Evolutionary conservation across 1,140 invertebrate species (phyloP), one percentile per base, ranked within the genome.

Genomic region (Maconellicoccus hirsutus): DNA sequence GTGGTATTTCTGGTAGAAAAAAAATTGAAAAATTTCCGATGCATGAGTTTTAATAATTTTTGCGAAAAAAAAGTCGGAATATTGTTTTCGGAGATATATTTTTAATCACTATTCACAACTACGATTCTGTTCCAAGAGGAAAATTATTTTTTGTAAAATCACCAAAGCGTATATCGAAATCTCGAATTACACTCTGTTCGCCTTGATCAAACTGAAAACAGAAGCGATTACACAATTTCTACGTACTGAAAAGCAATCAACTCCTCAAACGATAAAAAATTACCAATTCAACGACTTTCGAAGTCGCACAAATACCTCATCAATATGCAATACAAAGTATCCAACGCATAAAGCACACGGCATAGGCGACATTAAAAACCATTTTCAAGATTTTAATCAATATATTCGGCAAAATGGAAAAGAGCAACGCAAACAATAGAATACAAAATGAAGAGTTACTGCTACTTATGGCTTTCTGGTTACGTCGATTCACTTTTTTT

Each of bases 361-460:
- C 16, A 19, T 16, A 52, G 42, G n/a, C 42, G 16, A 52, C 42
- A 52, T 52, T 52, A 52, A 52, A 52, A 52, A 52, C 42, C 42
- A 52, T 52, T 52, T 52, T 52, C 42, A 52, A 52, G 42, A 52
- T 52, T 52, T 52, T 52, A 52, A 52, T 52, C 42, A 52, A 52
- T 52, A 52, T 52, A 52, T 52, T 52, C 42, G 42, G n/a, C 42
- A 19, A 52, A 52, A 52, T 52, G 42, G 42, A 52, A 52, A 52
- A 52, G 42, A 52, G 42, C 42, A 16, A 52, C 2, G 42, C 42
- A 52, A 52, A 52, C 42, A 52, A 52, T 52, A 52, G 42, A 52
- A 52, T 52, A 52, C 42, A 19, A 52, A 52, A 52, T 52, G 42
- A 52, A 52, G 42, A 52, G 42, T 52, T 52, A 52, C n/a, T 14